These are phyloP conservation scores for Gyrodactylus salaris DNA, from an alignment of 1,140 invertebrate genomes.

Conservation along the genomic window DNA sequence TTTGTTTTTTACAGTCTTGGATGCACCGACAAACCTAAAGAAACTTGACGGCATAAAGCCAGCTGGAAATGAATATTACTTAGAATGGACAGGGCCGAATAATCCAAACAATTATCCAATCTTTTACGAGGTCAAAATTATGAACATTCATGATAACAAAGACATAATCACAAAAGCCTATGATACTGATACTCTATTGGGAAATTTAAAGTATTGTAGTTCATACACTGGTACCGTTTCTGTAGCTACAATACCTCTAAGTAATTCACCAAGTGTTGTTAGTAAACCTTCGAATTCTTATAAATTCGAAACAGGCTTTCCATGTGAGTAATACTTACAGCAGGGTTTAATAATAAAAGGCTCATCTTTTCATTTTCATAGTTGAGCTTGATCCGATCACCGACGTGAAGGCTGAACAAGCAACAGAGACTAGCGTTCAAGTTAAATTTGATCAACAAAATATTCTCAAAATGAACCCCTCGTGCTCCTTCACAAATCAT, in stretches of 20 bases:
- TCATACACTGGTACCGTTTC: not conserved
- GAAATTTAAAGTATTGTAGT: not conserved
- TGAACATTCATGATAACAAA: not conserved
- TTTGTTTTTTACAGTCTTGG: no score
- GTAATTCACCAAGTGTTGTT: not conserved
- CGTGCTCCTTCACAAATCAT: not conserved
- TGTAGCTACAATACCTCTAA: not conserved
- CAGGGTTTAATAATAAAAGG: no score
- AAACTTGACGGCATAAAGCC: not conserved
- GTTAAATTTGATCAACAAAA: not conserved
- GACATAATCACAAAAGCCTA: not conserved
- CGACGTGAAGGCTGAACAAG: not conserved
- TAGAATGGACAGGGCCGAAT: not conserved
- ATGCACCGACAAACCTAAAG: not conserved
- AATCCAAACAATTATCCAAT: not conserved
- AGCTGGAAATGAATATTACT: not conserved
- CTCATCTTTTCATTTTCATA: no score
- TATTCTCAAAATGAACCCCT: not conserved
- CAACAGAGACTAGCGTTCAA: not conserved
- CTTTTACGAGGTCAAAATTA: not conserved
- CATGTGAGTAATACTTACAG: no score
- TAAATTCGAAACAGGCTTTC: not conserved
- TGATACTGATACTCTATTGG: not conserved
- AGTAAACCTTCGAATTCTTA: not conserved
- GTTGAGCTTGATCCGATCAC: not conserved